phyloP scores from a whole-genome alignment of 2,888 invertebrate species.

The Philonicus albiceps region DNA sequence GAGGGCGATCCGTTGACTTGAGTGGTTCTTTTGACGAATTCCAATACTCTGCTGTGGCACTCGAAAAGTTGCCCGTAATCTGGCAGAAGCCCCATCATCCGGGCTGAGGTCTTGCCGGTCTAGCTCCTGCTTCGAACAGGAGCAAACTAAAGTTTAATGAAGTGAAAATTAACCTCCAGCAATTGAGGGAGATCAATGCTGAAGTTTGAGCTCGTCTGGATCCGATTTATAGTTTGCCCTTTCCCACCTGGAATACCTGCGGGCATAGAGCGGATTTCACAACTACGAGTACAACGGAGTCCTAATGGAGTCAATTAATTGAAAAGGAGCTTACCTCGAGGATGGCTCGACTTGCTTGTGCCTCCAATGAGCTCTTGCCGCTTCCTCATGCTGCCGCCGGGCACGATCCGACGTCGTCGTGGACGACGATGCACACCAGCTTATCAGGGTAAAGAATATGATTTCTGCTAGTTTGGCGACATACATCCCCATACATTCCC shows the following conservation, averaged over 20 bases:
- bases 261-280: slow-evolving; percentile 11
- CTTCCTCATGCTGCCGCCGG: neutral
- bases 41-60: neutral
- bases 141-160: slow-evolving; percentile 28
- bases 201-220: neutral
- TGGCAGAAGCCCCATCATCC: slow-evolving; percentile 2
- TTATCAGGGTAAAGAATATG: neutral
- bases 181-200: slow-evolving; percentile 9
- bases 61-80: neutral
- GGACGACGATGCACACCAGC: neutral
- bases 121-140: neutral
- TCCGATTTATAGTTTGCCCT: slow-evolving; percentile 10
- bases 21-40: neutral
- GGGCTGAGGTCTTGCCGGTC: neutral
- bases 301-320: slow-evolving; percentile 27
- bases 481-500: neutral
- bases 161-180: slow-evolving; percentile 26
- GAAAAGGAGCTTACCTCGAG: slow-evolving; percentile 3
- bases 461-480: neutral
- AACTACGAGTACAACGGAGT: neutral
- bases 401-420: neutral
- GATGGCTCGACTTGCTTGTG: neutral
- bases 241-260: neutral
- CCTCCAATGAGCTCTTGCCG: neutral
- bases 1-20: neutral